These are phyloP conservation scores for Heliconius hermathena DNA, from an alignment of 1,140 invertebrate genomes.

Conservation along the genomic window DNA sequence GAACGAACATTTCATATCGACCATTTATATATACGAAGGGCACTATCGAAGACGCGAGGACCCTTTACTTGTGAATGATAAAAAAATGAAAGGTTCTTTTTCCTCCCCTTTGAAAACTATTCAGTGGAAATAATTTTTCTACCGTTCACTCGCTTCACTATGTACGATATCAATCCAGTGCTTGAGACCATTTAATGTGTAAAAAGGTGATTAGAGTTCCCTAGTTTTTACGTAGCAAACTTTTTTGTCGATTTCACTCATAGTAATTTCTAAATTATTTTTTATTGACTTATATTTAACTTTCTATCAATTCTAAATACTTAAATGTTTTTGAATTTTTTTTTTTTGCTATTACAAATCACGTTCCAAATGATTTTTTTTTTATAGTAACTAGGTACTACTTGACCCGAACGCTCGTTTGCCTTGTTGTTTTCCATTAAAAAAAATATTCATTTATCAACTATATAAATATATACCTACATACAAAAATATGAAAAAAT, in stretches of 20 bases:
- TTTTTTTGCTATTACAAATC: no score
- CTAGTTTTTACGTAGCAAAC: not conserved
- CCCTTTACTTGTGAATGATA: constrained; percentile 15
- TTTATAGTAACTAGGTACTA: no score
- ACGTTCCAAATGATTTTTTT: no score
- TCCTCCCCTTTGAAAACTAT: constrained; percentile 14
- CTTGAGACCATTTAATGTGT: constrained; percentile 2
- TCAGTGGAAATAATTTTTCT: constrained; percentile 24
- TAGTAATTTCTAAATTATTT: no score
- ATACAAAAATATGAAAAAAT: no score
- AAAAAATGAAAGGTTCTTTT: constrained; percentile 22
- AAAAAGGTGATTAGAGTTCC: not conserved
- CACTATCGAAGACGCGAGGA: constrained; percentile 11
- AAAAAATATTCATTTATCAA: no score
- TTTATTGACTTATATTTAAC: no score
- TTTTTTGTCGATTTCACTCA: not conserved
- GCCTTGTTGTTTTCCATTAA: no score
- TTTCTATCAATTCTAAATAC: no score
- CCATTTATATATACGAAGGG: constrained; percentile 4
- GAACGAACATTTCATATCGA: constrained; percentile 1
- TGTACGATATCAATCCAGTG: constrained; percentile 5
- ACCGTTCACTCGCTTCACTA: constrained; percentile 18
- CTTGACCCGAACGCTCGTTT: no score
- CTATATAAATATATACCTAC: no score
- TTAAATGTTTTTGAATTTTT: no score